Conservation (phyloP, 2,113 vertebrate species). For the Hippocampus guttulatus region DNA sequence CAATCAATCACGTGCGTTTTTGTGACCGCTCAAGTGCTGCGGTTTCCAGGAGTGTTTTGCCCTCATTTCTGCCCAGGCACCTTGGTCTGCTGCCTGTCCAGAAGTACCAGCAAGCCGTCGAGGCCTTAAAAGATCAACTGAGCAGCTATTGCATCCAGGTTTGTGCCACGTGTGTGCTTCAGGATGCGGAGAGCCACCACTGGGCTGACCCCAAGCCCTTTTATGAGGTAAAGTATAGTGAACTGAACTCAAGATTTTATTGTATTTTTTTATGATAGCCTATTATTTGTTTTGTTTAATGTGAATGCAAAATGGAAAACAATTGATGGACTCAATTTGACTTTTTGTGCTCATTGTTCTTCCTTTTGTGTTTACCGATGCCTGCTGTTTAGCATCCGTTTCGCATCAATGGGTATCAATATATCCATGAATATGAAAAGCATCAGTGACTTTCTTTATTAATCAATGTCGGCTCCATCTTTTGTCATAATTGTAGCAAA, state of each 20-base stretch:
- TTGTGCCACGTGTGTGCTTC: slow-evolving; percentile 86
- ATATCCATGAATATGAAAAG: no score
- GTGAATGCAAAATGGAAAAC: not conserved
- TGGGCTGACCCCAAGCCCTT: slow-evolving; percentile 91
- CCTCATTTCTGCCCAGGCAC: slow-evolving; percentile 72
- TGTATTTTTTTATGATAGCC: no score
- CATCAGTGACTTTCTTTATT: not conserved
- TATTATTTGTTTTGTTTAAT: no score
- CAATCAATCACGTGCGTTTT: slow-evolving; percentile 45
- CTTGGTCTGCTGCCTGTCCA: slow-evolving; percentile 82
- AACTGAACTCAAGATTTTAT: no score
- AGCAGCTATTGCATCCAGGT: slow-evolving; percentile 83
- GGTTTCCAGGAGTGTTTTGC: slow-evolving; percentile 55
- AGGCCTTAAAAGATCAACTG: slow-evolving; percentile 80
- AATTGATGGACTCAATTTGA: not conserved
- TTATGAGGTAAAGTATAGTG: slow-evolving; percentile 79
- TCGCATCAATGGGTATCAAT: not conserved
- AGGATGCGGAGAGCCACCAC: slow-evolving; percentile 90
- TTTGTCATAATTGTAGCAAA: not conserved
- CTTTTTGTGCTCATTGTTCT: not conserved
- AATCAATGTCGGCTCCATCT: not conserved
- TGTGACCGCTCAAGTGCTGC: slow-evolving; percentile 3
- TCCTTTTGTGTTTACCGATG: not conserved
- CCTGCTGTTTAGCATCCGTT: not conserved
- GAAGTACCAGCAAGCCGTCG: slow-evolving; percentile 81